A percentile compares a stretch with the other conserved stretches of the same genome.
These are phyloP conservation scores for Leistus spinibarbis DNA, from an alignment of 2,888 invertebrate genomes.

Conservation along the genomic window DNA sequence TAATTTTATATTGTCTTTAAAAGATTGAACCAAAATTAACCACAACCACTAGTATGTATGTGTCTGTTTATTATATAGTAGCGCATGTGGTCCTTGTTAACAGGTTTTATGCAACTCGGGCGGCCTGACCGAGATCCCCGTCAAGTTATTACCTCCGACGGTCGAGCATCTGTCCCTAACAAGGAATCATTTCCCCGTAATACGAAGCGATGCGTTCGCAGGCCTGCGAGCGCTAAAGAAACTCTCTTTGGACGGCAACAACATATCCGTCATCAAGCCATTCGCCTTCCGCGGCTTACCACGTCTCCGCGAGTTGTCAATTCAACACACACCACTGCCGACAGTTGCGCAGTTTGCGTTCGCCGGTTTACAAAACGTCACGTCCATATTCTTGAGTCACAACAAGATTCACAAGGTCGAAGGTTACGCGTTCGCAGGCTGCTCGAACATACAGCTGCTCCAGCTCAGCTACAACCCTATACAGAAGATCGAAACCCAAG, in stretches of 20 bases:
- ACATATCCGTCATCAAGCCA: slow-evolving; percentile 80
- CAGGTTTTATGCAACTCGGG: slow-evolving; percentile 91
- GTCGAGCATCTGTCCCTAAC: slow-evolving; percentile 86
- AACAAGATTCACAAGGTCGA: slow-evolving; percentile 63
- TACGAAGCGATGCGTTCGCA: slow-evolving; percentile 82
- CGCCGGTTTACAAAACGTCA: slow-evolving; percentile 81
- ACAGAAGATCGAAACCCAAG: slow-evolving; percentile 77
- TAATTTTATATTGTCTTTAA: too few relatives aligned
- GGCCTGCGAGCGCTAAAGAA: slow-evolving; percentile 81
- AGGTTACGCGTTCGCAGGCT: slow-evolving; percentile 85
- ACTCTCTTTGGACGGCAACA: slow-evolving; percentile 85
- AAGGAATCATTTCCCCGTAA: slow-evolving; percentile 81
- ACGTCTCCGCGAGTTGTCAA: slow-evolving; percentile 77
- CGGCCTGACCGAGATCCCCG: slow-evolving; percentile 78
- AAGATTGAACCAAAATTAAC: too few relatives aligned
- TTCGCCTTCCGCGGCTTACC: slow-evolving; percentile 86
- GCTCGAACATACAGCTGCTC: slow-evolving; percentile 81
- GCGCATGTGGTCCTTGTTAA: slow-evolving; percentile 47
- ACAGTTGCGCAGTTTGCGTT: slow-evolving; percentile 85
- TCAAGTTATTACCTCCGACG: slow-evolving; percentile 72
- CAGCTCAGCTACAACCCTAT: slow-evolving; percentile 85
- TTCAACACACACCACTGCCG: slow-evolving; percentile 83
- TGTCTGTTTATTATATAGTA: slow-evolving; percentile 39
- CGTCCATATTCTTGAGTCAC: slow-evolving; percentile 67
- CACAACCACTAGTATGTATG: neutral